Evolutionary conservation across 2,888 invertebrate genomes (phyloP), one percentile per base, ranked within the genome.

Genomic region (Pristionchus maxplancki): DNA sequence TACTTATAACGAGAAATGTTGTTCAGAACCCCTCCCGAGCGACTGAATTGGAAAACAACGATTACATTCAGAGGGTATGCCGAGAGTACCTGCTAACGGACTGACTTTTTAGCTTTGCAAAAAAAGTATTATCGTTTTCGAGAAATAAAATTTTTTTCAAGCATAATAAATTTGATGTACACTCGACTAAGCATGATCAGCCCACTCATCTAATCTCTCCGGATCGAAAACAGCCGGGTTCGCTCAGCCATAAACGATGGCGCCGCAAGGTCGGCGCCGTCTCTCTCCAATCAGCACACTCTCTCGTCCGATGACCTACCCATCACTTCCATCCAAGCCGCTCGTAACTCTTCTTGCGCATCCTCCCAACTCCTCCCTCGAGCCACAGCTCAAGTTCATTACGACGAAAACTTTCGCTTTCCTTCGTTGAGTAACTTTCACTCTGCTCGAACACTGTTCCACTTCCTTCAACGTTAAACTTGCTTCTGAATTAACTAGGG

Each of bases 311-410:
- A 9, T 64, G 31, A 64, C 28, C 31, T 28, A 64, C 64, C 28
- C 31, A 64, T 31, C 64, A 28, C 64, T 15, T 64, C 31, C 64
- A 64, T 34, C 31, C 31, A 34, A 34, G 64, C 13, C 31, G 31
- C 64, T 64, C 64, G 64, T 64, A 64, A 64, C 31, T 64, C 64
- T 64, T 64, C 64, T 64, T 58, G 58, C 58, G 58, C 31, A 64
- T 64, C 64, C 64, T 20, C 31, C 24, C 58, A 31, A 64, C 64
- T 64, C 64, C 64, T 31, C 64, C 64, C 64, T 64, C 15, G 31
- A 31, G 64, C 28, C 4, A 17, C 11, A 31, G 11, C 17, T 31
- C 17, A 34, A 64, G 31, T 34, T 64, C 64, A 64, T 31, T 64
- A 9, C 31, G 28, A 31, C 64, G 5, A 58, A 58, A 15, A 28